Base-by-base conservation (phyloP, 2,888 invertebrate species). In the Spatulosminthurus flaviceps region DNA sequence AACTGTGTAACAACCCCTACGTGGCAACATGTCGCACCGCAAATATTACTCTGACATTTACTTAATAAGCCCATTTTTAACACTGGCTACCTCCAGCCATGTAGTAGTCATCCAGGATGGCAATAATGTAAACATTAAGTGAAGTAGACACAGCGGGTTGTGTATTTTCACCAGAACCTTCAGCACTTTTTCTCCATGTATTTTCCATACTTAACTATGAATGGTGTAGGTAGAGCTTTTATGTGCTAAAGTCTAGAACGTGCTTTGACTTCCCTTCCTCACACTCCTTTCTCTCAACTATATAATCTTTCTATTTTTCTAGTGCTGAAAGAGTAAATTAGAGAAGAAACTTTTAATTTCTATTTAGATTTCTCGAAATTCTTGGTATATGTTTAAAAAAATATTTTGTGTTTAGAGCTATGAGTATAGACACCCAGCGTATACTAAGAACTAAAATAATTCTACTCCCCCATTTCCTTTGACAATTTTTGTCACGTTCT, bases 1-100 rank as follows among this genome's bases (percentile, higher is more conserved):
- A n/a, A n/a, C n/a, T n/a, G n/a, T 51, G 16, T 51, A 51, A 51
- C 19, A n/a, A 13, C 16, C n/a, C n/a, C 51, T 51, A 51, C n/a
- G 51, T 51, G 51, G 51, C 51, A 51, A 51, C 51, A 51, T 51
- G 51, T 51, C 51, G 51, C 51, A 51, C 51, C 51, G 51, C 51
- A 51, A 51, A 51, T n/a, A 51, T 51, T 51, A 51, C 51, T 51
- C 51, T 51, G 51, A 51, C 51, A 51, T 51, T 51, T 51, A 51
- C 51, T 51, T 51, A 51, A 51, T 51, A 51, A 51, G 51, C 51
- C 51, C 51, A 51, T 51, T 51, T 51, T 51, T 51, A 51, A 51
- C 51, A 51, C 51, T 51, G 51, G 51, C 51, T 51, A 51, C 51
- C 51, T 51, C n/a, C 51, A 19, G 19, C 16, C 34, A 34, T 34